These are phyloP conservation scores for Aphidius gifuensis DNA, from an alignment of 1,140 invertebrate genomes.

Conservation along the genomic window DNA sequence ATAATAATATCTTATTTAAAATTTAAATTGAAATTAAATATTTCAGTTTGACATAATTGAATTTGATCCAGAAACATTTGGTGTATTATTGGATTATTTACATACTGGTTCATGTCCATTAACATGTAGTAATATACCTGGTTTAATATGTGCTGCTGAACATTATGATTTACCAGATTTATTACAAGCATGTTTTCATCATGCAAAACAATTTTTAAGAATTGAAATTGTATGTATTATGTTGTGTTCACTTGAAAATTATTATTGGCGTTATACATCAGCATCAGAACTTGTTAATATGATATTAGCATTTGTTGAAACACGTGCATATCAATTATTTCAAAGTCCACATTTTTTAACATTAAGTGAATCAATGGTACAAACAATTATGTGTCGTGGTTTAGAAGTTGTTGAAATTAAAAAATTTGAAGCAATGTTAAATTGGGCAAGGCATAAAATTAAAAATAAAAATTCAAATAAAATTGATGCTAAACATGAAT, in stretches of 20 bases:
- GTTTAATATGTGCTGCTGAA: conserved; percentile 89
- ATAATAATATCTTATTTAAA: no score
- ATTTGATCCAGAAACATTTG: conserved; percentile 91
- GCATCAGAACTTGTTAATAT: conserved; percentile 91
- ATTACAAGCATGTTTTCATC: conserved; percentile 90
- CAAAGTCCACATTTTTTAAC: conserved; percentile 79
- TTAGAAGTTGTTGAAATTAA: conserved; percentile 84
- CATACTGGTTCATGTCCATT: conserved; percentile 89
- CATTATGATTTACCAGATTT: conserved; percentile 92
- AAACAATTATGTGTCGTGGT: conserved; percentile 88
- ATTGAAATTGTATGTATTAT: conserved; percentile 91
- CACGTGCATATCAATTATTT: conserved; percentile 78
- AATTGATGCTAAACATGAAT: conserved; percentile 82
- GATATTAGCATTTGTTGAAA: conserved; percentile 88
- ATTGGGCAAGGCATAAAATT: conserved; percentile 83
- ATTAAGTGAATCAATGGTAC: conserved; percentile 90
- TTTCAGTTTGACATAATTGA: conserved; percentile 88
- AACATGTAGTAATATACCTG: conserved; percentile 88
- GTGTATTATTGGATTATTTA: conserved; percentile 84
- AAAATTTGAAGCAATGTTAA: conserved; percentile 91
- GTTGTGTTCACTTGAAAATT: conserved; percentile 89
- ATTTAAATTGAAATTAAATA: not conserved
- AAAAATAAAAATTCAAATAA: conserved; percentile 65
- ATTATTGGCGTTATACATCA: conserved; percentile 93
- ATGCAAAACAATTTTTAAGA: conserved; percentile 88